Percentiles rank a stretch among this genome's conserved stretches.
phyloP scores from a whole-genome alignment of 2,888 invertebrate species.

The Alitta virens region DNA sequence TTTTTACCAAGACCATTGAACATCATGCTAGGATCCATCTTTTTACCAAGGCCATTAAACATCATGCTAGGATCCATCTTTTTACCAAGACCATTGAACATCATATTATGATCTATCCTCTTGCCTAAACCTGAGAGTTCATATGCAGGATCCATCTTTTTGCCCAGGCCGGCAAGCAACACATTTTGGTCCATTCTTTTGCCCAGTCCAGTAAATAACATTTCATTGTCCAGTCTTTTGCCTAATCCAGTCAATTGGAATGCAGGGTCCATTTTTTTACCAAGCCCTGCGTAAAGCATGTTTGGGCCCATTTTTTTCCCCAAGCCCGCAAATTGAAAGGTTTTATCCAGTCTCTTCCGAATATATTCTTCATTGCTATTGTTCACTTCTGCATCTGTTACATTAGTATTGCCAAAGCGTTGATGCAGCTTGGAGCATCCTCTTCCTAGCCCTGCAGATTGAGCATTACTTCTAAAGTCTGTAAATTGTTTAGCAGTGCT shows the following conservation, averaged over 20 bases:
- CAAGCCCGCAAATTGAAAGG: conserved; percentile 10
- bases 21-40: background rate
- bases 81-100: conserved; percentile 12
- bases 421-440: no score
- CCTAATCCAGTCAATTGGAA: conserved; percentile 12
- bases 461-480: no score
- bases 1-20: conserved; percentile 1
- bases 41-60: conserved; percentile 13
- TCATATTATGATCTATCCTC: background rate
- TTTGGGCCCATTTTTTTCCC: conserved; percentile 10
- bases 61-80: conserved; percentile 4
- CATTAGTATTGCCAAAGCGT: no score
- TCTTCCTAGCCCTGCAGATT: no score
- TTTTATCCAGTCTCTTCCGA: background rate
- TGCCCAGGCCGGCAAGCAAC: conserved; percentile 12
- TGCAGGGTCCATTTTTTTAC: conserved; percentile 6
- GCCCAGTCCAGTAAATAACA: conserved; percentile 8
- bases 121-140: conserved; percentile 6
- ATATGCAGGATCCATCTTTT: conserved; percentile 6
- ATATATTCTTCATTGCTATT: background rate
- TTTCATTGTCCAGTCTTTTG: conserved; percentile 7
- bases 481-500: background rate
- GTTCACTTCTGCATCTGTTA: no score
- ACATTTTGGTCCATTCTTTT: conserved; percentile 4
- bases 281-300: conserved; percentile 13